Base-by-base conservation (phyloP, 2,113 vertebrate species). In the cattle (Bos taurus) region DNA sequence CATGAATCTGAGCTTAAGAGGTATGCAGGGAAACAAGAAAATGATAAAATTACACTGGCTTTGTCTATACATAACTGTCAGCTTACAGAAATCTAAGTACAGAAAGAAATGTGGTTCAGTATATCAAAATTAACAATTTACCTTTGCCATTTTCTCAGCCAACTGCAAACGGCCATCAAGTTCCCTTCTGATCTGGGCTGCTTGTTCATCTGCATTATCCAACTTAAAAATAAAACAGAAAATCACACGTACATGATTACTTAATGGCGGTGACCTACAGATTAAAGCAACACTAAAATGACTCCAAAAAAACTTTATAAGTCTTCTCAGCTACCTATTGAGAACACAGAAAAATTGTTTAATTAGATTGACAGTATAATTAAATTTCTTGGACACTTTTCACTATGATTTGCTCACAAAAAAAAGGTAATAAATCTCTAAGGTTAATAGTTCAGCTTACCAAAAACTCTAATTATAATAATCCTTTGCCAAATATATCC, bases 201-300 rank as follows among this genome's bases (percentile, higher is more conserved):
- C 99, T 98, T 99, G 99, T 95, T 99, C 99, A 93, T 99, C 99
- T 97, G 99, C 99, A 60, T 99, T 99, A 98, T 99, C 99, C 98
- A 99, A 26, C 99, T 99, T 98, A 62, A 90, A 90, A 1, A 86
- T 21, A 97, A 88, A 98, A 97, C 54, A 94, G 84, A 96, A 74
- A 93, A 98, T 95, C 48, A 71, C 6, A 94, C 2, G 21, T 25
- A 77, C 26, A 3, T 80, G 46, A 86, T 85, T 36, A 89, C 10
- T 83, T 77, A 60, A 80, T 25, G 21, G 5, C 84, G n/a, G 25
- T 85, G 59, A 77, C 3, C 40, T 85, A 40, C 2, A 40, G 12
- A 82, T 33, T 50, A 78, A 88, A 81, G n/a, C 8, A 71, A 95
- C 90, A 46, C 82, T 6, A 26, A 89, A 90, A 83, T 36, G 30